Conservation (phyloP, 37 sponge, comb jelly and placozoan species). For the Ianthella basta region DNA sequence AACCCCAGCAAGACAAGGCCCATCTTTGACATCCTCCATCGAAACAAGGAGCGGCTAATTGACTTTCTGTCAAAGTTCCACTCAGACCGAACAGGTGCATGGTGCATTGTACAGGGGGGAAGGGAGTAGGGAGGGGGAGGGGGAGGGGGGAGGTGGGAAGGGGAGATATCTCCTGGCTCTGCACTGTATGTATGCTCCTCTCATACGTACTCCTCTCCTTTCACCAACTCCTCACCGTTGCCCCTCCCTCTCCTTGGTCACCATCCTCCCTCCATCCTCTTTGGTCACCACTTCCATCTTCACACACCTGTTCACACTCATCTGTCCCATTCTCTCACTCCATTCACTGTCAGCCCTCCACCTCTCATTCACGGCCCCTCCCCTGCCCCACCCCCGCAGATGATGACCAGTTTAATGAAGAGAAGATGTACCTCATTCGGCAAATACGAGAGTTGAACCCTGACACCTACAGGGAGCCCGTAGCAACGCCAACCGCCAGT, state of each 20-base stretch:
- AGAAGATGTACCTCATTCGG: conserved; percentile 94
- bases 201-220: not conserved
- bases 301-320: too few species aligned
- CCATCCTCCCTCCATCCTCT: not conserved
- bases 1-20: conserved; percentile 97
- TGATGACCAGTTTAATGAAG: conserved; percentile 99
- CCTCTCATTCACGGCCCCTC: too few species aligned
- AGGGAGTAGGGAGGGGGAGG: too few species aligned
- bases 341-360: too few species aligned
- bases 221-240: not conserved
- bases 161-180: not conserved
- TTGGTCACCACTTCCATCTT: too few species aligned
- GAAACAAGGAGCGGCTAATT: conserved; percentile 92
- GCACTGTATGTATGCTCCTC: not conserved
- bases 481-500: not conserved
- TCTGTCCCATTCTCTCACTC: too few species aligned
- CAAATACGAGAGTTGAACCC: conserved; percentile 89
- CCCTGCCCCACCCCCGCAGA: conserved; percentile 54
- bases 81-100: conserved; percentile 92
- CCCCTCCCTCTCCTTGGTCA: not conserved
- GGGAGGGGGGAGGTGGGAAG: too few species aligned
- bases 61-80: conserved; percentile 96
- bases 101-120: not conserved
- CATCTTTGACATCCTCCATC: conserved; percentile 89
- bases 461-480: conserved; percentile 4